These are phyloP conservation scores for Apaloderma vittatum DNA, from an alignment of 2,113 vertebrate species.

Conservation along the genomic window DNA sequence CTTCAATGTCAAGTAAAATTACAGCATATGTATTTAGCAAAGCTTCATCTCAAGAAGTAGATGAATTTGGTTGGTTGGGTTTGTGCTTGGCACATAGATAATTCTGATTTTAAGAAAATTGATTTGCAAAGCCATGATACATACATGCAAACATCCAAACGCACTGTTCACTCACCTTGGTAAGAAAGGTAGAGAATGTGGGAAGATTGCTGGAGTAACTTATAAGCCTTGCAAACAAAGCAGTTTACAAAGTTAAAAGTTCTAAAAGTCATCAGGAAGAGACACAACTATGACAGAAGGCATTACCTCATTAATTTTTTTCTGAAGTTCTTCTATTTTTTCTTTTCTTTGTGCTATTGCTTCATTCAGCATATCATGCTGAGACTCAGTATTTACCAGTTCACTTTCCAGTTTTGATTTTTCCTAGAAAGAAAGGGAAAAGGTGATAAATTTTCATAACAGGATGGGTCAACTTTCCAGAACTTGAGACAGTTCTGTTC, in stretches of 20 bases:
- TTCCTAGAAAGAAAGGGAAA: conserved; percentile 79
- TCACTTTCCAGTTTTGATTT: conserved; percentile 91
- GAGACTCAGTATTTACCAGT: conserved; percentile 84
- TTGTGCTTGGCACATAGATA: background rate
- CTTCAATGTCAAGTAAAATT: background rate
- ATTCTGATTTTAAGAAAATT: background rate
- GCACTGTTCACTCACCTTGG: background rate
- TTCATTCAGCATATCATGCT: conserved; percentile 82
- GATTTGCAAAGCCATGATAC: background rate
- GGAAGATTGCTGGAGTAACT: background rate
- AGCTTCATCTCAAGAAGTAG: background rate
- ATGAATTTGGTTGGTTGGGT: background rate
- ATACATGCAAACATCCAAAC: background rate
- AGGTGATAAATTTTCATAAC: background rate
- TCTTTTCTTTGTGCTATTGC: conserved; percentile 75
- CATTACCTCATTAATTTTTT: conserved; percentile 86
- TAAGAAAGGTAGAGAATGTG: background rate
- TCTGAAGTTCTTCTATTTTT: conserved; percentile 78
- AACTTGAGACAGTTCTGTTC: background rate
- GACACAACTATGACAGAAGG: background rate
- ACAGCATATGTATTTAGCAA: background rate
- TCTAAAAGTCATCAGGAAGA: background rate
- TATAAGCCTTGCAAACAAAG: background rate
- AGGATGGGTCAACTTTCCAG: background rate
- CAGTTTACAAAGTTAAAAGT: background rate